Percentiles rank a stretch among this genome's conserved stretches.
Evolutionary conservation across 1,140 invertebrate species (phyloP).

Genomic region (Drosophila triauraria): DNA sequence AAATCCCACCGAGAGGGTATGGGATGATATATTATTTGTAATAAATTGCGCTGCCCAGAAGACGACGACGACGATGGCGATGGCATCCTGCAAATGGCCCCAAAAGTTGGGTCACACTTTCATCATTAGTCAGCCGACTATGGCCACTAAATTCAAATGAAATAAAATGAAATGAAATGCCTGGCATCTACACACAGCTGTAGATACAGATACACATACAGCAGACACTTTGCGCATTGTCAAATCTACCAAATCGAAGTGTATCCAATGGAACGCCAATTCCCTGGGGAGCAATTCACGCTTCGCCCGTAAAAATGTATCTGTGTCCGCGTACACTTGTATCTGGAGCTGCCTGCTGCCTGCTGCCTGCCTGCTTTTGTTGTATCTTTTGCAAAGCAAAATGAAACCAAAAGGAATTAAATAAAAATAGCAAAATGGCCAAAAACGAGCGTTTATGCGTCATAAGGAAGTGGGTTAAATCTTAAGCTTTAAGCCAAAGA

Average conservation of each 20-base stretch:
- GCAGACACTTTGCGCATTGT: conserved; percentile 54
- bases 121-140: conserved; percentile 65
- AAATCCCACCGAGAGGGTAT: conserved; percentile 3
- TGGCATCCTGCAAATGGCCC: conserved; percentile 66
- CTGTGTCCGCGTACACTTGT: conserved; percentile 31
- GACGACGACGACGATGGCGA: conserved; percentile 2
- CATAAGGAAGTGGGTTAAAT: neutral
- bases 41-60: conserved; percentile 67
- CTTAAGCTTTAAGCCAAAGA: neutral
- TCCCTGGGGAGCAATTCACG: conserved; percentile 71
- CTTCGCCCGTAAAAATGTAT: conserved; percentile 63
- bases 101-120: conserved; percentile 75
- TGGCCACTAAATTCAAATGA: conserved; percentile 71
- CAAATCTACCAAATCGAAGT: conserved; percentile 79
- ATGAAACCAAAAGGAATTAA: conserved; percentile 44
- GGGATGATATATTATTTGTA: conserved; percentile 81
- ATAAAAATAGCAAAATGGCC: conserved; percentile 51
- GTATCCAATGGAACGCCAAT: conserved; percentile 68
- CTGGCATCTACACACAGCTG: conserved; percentile 14
- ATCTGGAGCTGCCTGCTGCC: conserved; percentile 6
- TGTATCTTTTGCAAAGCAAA: conserved; percentile 19
- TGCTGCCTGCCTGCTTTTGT: conserved; percentile 9
- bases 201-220: conserved; percentile 24
- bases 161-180: conserved; percentile 45
- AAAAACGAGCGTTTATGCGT: conserved; percentile 31